Evolutionary conservation across 2,113 vertebrate species (phyloP), one percentile per base, ranked within the genome.

Genomic region (Vicugna pacos): DNA sequence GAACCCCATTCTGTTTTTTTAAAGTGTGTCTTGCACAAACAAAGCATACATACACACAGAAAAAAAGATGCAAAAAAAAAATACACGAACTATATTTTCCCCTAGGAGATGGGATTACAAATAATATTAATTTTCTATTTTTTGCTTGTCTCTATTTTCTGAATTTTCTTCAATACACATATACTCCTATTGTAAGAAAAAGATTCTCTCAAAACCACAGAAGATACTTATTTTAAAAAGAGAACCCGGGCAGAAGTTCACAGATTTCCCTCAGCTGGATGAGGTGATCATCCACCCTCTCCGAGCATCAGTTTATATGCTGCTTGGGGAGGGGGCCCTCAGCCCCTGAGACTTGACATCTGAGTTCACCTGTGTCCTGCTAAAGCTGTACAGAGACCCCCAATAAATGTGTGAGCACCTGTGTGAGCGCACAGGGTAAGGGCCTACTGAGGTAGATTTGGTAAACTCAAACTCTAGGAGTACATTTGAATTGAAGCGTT

Each of bases 201-300:
- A 46, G 11, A 1, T 52, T 65, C 20, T 85, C 24, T 70, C 72
- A n/a, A 90, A 86, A 79, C 62, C 42, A 42, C n/a, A 9, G 28
- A 58, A 58, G 14, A 69, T 38, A 82, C 11, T 85, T 89, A 30
- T 92, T 95, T 88, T 70, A 72, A 82, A 87, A 75, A 93, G 85
- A 84, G 50, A 89, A 88, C 76, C 80, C 28, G 30, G 48, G 16
- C 20, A 83, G 62, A 91, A 42, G 30, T 54, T 90, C 75, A 58
- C 69, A 80, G 14, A 67, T 79, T 73, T 46, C 22, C 35, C 32
- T 88, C 38, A 42, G 0, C 6, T 69, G 52, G 50, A 16, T 80
- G 28, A 35, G 70, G 30, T 46, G 52, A 8, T 46, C 38, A 6
- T 79, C 19, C 54, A 76, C 17, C 38, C 38, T 24, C 20, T 50